These are phyloP conservation scores for Volucella inanis DNA, from an alignment of 2,888 invertebrate species.

Conservation along the genomic window DNA sequence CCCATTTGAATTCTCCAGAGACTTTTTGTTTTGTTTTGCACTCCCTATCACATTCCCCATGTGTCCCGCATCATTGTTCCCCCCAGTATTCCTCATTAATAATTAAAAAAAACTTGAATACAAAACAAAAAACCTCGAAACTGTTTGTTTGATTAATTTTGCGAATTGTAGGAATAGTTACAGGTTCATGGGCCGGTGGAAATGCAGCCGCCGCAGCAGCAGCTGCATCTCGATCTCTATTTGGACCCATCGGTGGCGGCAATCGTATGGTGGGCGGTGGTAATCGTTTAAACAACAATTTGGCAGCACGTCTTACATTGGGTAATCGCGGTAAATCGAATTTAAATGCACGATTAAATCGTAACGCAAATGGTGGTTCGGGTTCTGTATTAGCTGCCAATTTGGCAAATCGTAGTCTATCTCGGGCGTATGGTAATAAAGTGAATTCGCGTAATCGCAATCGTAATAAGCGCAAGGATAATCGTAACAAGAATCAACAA, in stretches of 20 bases:
- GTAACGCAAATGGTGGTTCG: slow-evolving; percentile 66
- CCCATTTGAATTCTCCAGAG: slow-evolving; percentile 51
- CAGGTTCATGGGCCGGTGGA: slow-evolving; percentile 78
- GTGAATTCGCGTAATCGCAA: slow-evolving; percentile 74
- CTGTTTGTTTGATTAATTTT: slow-evolving; percentile 77
- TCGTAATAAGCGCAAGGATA: slow-evolving; percentile 73
- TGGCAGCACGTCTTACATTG: slow-evolving; percentile 61
- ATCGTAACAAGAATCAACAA: slow-evolving; percentile 64
- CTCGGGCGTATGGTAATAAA: slow-evolving; percentile 74
- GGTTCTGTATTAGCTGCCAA: slow-evolving; percentile 53
- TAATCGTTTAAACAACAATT: slow-evolving; percentile 72
- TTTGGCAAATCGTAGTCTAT: slow-evolving; percentile 63
- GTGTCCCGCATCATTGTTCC: slow-evolving; percentile 52
- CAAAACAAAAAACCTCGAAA: slow-evolving; percentile 73
- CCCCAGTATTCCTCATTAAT: slow-evolving; percentile 42
- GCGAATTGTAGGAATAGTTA: slow-evolving; percentile 78
- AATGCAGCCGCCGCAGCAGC: slow-evolving; percentile 71
- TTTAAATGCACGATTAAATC: slow-evolving; percentile 72
- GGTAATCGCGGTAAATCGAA: slow-evolving; percentile 66
- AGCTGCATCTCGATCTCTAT: slow-evolving; percentile 74
- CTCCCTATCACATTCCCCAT: slow-evolving; percentile 44
- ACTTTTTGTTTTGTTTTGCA: slow-evolving; percentile 72
- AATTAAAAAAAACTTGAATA: slow-evolving; percentile 57
- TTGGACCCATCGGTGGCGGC: slow-evolving; percentile 74
- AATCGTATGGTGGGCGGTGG: slow-evolving; percentile 74